Percentiles rank a stretch among this genome's conserved stretches.
These are phyloP conservation scores for Heteronetta atricapilla DNA, from an alignment of 2,113 vertebrate genomes.

Conservation along the genomic window DNA sequence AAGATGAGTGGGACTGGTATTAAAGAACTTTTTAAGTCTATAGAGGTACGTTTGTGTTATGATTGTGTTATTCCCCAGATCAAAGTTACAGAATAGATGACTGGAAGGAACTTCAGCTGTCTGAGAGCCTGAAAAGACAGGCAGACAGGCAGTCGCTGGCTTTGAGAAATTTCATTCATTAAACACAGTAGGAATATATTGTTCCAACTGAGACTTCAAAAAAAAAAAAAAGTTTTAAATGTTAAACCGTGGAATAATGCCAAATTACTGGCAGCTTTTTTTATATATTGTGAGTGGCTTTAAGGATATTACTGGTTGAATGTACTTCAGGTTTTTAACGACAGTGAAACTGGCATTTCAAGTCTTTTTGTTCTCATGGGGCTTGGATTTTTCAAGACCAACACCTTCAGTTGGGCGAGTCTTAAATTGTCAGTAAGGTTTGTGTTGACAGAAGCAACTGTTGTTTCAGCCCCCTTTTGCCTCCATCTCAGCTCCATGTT, in stretches of 20 bases:
- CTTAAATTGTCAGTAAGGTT: not conserved
- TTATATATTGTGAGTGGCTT: not conserved
- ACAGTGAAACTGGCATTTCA: not conserved
- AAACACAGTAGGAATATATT: not conserved
- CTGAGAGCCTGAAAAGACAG: not conserved
- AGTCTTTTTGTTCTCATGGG: not conserved
- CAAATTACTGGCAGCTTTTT: not conserved
- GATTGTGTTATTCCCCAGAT: not conserved
- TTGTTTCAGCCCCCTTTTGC: not conserved
- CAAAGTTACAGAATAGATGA: not conserved
- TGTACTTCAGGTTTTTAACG: not conserved
- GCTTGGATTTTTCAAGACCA: not conserved
- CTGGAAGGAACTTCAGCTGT: not conserved
- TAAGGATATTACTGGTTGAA: not conserved
- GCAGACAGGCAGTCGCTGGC: not conserved
- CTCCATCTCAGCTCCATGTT: not conserved
- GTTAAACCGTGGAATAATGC: not conserved
- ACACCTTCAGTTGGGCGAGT: not conserved
- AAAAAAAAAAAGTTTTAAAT: too few relatives aligned
- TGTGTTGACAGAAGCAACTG: not conserved
- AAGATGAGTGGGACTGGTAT: not conserved
- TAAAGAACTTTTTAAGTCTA: not conserved
- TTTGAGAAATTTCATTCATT: not conserved
- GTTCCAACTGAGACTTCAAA: not conserved
- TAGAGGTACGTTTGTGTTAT: not conserved